Percentiles rank a stretch among this genome's conserved stretches.
These are phyloP conservation scores for Calyptommatus sinebrachiatus DNA, from an alignment of 2,113 vertebrate species.

Conservation along the genomic window DNA sequence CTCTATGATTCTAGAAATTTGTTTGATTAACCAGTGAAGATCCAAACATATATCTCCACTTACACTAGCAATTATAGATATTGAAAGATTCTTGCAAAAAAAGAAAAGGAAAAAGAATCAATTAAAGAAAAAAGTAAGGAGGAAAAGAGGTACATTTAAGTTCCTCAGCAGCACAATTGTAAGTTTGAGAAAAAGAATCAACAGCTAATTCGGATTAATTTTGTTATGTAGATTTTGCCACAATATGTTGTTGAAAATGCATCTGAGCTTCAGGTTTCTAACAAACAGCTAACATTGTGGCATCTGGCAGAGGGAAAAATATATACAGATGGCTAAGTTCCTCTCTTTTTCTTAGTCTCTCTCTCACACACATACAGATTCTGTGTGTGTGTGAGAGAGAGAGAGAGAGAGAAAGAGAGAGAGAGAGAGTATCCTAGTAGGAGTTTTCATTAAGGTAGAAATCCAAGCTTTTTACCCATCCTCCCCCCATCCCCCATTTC, in stretches of 20 bases:
- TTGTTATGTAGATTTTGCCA: not conserved
- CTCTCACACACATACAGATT: not conserved
- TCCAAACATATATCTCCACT: not conserved
- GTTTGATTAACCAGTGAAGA: not conserved
- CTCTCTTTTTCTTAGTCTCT: too few species aligned
- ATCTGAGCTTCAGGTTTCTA: slow-evolving; percentile 2
- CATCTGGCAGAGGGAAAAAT: not conserved
- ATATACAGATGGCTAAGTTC: not conserved
- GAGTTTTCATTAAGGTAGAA: not conserved
- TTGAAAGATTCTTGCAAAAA: not conserved
- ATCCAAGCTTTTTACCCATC: slow-evolving; percentile 1
- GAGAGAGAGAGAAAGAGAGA: too few species aligned
- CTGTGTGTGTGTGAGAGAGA: not conserved
- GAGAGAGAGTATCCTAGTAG: not conserved
- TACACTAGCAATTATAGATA: not conserved
- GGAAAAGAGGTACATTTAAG: not conserved
- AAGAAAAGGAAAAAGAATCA: too few species aligned
- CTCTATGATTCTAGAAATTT: too few species aligned
- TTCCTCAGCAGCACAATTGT: not conserved
- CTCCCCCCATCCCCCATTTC: not conserved
- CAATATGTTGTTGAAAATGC: not conserved
- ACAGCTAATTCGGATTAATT: slow-evolving; percentile 11
- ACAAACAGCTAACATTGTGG: slow-evolving; percentile 1
- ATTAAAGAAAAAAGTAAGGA: not conserved
- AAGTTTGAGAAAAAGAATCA: not conserved